A percentile compares a stretch with the other conserved stretches of the same genome.
Conservation (phyloP, 2,113 vertebrate genomes). For the Atlantisia rogersi region DNA sequence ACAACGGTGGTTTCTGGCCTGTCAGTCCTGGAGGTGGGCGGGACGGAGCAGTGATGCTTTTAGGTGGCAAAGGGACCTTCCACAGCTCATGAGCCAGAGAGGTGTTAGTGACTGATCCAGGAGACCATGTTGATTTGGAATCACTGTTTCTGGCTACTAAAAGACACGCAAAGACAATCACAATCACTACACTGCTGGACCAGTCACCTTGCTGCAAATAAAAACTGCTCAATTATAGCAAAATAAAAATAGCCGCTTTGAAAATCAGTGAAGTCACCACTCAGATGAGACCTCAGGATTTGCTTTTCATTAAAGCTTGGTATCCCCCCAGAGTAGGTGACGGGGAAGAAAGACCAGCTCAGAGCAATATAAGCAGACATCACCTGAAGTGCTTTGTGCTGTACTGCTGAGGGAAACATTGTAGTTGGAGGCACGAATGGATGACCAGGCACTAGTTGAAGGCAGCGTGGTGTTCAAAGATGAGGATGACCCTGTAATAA, state of each 20-base stretch:
- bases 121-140: slow-evolving; percentile 95
- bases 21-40: slow-evolving; percentile 97
- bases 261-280: background rate
- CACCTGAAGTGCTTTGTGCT: slow-evolving; percentile 99
- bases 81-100: slow-evolving; percentile 99
- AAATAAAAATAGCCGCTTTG: background rate
- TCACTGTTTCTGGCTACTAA: slow-evolving; percentile 95
- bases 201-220: background rate
- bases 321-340: fast-evolving
- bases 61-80: slow-evolving; percentile 98
- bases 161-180: background rate
- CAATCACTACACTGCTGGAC: background rate
- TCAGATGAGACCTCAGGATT: background rate
- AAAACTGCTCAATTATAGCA: background rate
- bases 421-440: slow-evolving; percentile 99
- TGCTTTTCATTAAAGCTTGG: background rate
- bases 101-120: slow-evolving; percentile 94
- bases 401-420: slow-evolving; percentile 99
- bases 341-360: background rate
- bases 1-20: slow-evolving; percentile 91
- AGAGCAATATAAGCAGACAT: background rate
- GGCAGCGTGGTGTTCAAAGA: slow-evolving; percentile 99
- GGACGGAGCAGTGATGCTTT: slow-evolving; percentile 93
- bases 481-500: slow-evolving; percentile 93
- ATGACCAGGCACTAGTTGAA: slow-evolving; percentile 99